phyloP scores from a whole-genome alignment of 1,140 invertebrate genomes.

The Ceratosolen solmsi region DNA sequence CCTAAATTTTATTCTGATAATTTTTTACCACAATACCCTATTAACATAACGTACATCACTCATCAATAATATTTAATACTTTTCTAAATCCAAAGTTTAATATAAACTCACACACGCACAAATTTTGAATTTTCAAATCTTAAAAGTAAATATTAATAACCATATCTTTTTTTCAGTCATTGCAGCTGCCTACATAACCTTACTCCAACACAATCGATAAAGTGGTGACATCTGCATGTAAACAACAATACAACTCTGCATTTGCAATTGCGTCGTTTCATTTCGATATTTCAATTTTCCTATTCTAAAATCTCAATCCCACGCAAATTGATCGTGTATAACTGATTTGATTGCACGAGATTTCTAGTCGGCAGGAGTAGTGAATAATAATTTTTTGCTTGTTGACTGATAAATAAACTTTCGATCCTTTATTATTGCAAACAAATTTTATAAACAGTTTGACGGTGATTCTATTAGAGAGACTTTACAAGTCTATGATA shows the following conservation, averaged over 20 bases:
- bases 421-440: background rate
- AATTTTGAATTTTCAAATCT: too few relatives aligned
- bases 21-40: too few relatives aligned
- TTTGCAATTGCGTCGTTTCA: constrained; percentile 39
- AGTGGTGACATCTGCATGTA: constrained; percentile 19
- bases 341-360: constrained; percentile 40
- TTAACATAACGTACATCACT: too few relatives aligned
- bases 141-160: too few relatives aligned
- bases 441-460: background rate
- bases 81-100: too few relatives aligned
- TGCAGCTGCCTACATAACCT: too few relatives aligned
- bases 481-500: background rate
- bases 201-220: too few relatives aligned
- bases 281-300: constrained; percentile 13
- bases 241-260: background rate
- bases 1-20: too few relatives aligned
- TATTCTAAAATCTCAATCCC: constrained; percentile 19
- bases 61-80: too few relatives aligned
- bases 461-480: background rate
- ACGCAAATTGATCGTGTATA: constrained; percentile 45
- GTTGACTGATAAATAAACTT: background rate
- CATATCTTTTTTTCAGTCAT: too few relatives aligned
- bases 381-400: constrained; percentile 5
- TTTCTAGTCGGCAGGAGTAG: constrained; percentile 46
- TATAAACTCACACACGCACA: too few relatives aligned